Conservation (phyloP, 2,113 vertebrate species). For the Solea solea region DNA sequence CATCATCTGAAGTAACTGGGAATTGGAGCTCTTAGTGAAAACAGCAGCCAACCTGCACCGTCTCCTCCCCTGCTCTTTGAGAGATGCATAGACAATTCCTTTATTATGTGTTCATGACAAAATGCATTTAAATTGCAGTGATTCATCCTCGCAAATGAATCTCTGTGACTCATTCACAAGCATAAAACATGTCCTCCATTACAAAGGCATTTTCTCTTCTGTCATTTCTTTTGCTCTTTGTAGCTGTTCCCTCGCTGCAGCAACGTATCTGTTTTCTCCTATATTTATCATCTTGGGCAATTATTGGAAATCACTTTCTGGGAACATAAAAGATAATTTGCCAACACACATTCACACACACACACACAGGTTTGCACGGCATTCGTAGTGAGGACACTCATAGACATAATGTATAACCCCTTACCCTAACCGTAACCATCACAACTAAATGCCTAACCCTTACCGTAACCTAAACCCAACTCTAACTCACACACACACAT, state of each 20-base stretch:
- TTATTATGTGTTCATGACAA: slow-evolving; percentile 41
- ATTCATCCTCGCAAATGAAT: slow-evolving; percentile 29
- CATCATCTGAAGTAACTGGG: neutral
- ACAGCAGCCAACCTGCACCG: neutral
- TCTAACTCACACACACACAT: too few relatives aligned
- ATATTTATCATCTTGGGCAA: slow-evolving; percentile 32
- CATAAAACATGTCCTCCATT: slow-evolving; percentile 42
- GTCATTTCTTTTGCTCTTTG: slow-evolving; percentile 21
- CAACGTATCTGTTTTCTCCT: slow-evolving; percentile 31
- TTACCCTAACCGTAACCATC: too few relatives aligned
- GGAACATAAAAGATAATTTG: neutral
- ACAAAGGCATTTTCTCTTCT: slow-evolving; percentile 46
- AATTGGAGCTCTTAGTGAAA: neutral
- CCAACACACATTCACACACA: too few relatives aligned
- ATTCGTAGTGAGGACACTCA: too few relatives aligned
- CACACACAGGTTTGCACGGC: too few relatives aligned
- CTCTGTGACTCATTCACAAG: slow-evolving; percentile 29
- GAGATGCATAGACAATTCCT: slow-evolving; percentile 46
- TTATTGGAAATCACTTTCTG: slow-evolving; percentile 48
- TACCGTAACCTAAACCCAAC: too few relatives aligned
- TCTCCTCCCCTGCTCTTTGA: too few relatives aligned
- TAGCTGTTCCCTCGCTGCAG: slow-evolving; percentile 35
- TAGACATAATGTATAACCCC: too few relatives aligned
- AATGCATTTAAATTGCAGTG: slow-evolving; percentile 40
- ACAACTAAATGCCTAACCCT: too few relatives aligned